Evolutionary conservation across 2,888 invertebrate species (phyloP).

Genomic region (Meganola albula): DNA sequence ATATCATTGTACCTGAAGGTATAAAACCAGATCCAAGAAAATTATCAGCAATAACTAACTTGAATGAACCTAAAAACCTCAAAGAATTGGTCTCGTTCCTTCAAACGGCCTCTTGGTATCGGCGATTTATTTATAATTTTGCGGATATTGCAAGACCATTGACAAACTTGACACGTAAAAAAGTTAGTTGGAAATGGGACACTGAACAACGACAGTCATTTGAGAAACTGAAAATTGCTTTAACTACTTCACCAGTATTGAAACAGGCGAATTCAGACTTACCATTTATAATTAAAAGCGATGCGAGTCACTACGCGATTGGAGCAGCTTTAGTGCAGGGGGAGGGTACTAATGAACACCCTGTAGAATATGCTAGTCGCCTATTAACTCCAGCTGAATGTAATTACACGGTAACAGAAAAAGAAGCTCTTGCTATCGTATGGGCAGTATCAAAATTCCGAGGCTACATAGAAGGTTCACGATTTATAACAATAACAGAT

Average conservation of each 20-base stretch:
- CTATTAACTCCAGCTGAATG: constrained; percentile 29
- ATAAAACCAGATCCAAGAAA: constrained; percentile 6
- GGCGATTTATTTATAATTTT: constrained; percentile 4
- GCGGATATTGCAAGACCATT: constrained; percentile 8
- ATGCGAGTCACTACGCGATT: constrained; percentile 10
- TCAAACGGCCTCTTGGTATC: constrained; percentile 7
- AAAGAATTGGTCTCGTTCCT: constrained; percentile 8
- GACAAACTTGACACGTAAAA: constrained; percentile 4
- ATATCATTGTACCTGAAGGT: constrained; percentile 5
- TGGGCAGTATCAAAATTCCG: constrained; percentile 20
- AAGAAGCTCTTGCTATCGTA: constrained; percentile 18
- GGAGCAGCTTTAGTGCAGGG: constrained; percentile 17
- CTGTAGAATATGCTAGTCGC: constrained; percentile 25
- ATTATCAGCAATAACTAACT: constrained; percentile 2
- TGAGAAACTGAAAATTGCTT: not conserved
- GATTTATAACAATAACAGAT: constrained; percentile 11
- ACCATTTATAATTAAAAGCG: constrained; percentile 8
- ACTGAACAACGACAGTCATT: constrained; percentile 3
- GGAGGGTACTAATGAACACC: constrained; percentile 9
- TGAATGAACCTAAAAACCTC: constrained; percentile 3
- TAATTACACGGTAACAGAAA: constrained; percentile 33
- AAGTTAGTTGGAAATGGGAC: constrained; percentile 2
- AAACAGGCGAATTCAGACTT: constrained; percentile 7
- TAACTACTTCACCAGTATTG: constrained; percentile 5
- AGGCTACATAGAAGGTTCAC: constrained; percentile 23